Evolutionary conservation across 2,888 invertebrate species (phyloP).

Genomic region (Actias luna): DNA sequence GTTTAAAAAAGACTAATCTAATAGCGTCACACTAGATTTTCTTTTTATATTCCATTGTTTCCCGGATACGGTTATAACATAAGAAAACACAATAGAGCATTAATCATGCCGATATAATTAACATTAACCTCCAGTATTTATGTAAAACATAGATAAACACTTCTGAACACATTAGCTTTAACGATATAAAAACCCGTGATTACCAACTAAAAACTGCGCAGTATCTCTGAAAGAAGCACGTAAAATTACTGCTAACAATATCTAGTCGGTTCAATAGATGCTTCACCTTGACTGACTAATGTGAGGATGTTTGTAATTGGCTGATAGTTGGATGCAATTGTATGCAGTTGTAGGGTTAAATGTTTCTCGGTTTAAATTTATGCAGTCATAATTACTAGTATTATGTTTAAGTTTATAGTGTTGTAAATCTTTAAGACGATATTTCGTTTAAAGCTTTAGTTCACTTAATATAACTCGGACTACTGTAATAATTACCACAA

Average conservation of each 20-base stretch:
- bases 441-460: too few relatives aligned
- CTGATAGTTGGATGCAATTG: conserved; percentile 9
- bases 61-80: conserved; percentile 1
- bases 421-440: not conserved
- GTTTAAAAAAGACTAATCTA: not conserved
- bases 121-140: conserved; percentile 1
- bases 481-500: too few relatives aligned
- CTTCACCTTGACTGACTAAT: conserved; percentile 16
- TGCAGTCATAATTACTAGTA: not conserved
- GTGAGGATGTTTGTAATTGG: conserved; percentile 19
- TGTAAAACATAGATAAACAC: conserved; percentile 13
- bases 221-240: not conserved
- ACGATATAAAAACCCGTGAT: conserved; percentile 8
- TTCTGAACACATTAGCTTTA: conserved; percentile 12
- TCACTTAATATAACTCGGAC: too few relatives aligned
- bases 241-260: conserved; percentile 9
- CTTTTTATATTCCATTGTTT: not conserved
- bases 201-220: conserved; percentile 6
- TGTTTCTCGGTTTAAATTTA: conserved; percentile 1
- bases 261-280: conserved; percentile 11
- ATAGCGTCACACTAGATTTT: not conserved
- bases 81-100: not conserved
- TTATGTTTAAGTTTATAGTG: not conserved
- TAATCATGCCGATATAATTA: not conserved
- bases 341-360: conserved; percentile 1